These are phyloP conservation scores for Stenoptilia bipunctidactyla DNA, from an alignment of 2,888 invertebrate species.

Conservation along the genomic window DNA sequence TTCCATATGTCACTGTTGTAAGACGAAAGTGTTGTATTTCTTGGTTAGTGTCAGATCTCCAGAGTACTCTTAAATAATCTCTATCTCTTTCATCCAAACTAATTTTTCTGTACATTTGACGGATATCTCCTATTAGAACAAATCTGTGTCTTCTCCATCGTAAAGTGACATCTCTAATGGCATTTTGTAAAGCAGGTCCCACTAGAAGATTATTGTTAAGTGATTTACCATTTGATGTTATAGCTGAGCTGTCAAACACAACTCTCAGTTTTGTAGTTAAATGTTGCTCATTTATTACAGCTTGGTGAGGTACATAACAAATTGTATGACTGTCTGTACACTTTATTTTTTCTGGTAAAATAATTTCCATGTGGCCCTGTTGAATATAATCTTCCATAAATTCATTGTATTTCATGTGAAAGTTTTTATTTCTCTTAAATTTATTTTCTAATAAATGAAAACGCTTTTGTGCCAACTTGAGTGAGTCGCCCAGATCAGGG, in stretches of 20 bases:
- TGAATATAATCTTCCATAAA: slow-evolving; percentile 7
- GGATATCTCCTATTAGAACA: slow-evolving; percentile 10
- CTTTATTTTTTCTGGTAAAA: neutral
- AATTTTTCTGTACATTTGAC: slow-evolving; percentile 15
- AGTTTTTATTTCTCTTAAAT: neutral
- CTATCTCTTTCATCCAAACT: slow-evolving; percentile 11
- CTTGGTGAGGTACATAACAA: neutral
- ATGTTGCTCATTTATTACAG: slow-evolving; percentile 1
- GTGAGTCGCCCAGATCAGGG: neutral
- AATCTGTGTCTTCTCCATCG: slow-evolving; percentile 10
- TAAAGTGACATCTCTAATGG: slow-evolving; percentile 11
- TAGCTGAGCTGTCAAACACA: slow-evolving; percentile 2
- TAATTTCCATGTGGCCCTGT: slow-evolving; percentile 3
- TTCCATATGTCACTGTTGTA: slow-evolving; percentile 17
- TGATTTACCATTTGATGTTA: slow-evolving; percentile 2
- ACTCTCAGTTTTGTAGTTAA: slow-evolving; percentile 3
- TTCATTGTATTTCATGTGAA: neutral
- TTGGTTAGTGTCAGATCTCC: slow-evolving; percentile 9
- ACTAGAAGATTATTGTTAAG: slow-evolving; percentile 13
- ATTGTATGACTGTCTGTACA: neutral
- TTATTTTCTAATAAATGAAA: slow-evolving; percentile 1
- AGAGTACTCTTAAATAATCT: slow-evolving; percentile 16
- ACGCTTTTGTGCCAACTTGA: neutral
- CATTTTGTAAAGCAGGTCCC: slow-evolving; percentile 13
- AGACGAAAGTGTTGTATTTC: slow-evolving; percentile 12